Evolutionary conservation across 2,797 vertebrate genomes (phyloP).

Genomic region (Notolabrus celidotus): DNA sequence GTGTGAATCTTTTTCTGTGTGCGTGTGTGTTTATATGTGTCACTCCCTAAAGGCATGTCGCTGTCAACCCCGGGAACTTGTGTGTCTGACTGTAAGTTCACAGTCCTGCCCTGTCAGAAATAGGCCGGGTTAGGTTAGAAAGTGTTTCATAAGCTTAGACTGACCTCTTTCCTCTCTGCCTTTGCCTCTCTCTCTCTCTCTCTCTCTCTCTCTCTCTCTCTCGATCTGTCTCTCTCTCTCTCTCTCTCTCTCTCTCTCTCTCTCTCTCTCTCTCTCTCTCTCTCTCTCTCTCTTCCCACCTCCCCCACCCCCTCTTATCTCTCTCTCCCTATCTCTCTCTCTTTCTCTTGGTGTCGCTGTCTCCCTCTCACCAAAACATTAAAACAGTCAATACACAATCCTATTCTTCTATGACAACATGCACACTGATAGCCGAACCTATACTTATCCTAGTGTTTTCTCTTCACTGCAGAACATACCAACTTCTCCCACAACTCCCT

Average conservation of each 20-base stretch:
- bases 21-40: constrained; percentile 49
- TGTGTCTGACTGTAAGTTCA: constrained; percentile 67
- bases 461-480: constrained; percentile 30
- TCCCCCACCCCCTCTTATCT: constrained; percentile 3
- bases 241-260: constrained; percentile 39
- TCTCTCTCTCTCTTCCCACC: constrained; percentile 38
- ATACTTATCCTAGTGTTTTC: constrained; percentile 21
- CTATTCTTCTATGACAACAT: constrained; percentile 7
- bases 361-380: constrained; percentile 49
- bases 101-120: constrained; percentile 79
- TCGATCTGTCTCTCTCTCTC: no score
- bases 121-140: constrained; percentile 83
- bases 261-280: constrained; percentile 53
- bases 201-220: constrained; percentile 3
- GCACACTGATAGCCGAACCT: constrained; percentile 18
- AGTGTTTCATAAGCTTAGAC: constrained; percentile 84
- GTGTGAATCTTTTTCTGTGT: constrained; percentile 16
- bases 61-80: constrained; percentile 69
- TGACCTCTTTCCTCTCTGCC: constrained; percentile 82
- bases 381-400: constrained; percentile 42
- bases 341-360: constrained; percentile 51
- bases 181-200: constrained; percentile 47
- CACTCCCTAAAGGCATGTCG: constrained; percentile 54
- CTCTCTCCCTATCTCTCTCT: constrained; percentile 46
- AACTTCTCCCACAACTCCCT: constrained; percentile 31